A percentile compares a stretch with the other conserved stretches of the same genome.
phyloP scores from a whole-genome alignment of 2,888 invertebrate genomes.

The Acanthopleura granulata region DNA sequence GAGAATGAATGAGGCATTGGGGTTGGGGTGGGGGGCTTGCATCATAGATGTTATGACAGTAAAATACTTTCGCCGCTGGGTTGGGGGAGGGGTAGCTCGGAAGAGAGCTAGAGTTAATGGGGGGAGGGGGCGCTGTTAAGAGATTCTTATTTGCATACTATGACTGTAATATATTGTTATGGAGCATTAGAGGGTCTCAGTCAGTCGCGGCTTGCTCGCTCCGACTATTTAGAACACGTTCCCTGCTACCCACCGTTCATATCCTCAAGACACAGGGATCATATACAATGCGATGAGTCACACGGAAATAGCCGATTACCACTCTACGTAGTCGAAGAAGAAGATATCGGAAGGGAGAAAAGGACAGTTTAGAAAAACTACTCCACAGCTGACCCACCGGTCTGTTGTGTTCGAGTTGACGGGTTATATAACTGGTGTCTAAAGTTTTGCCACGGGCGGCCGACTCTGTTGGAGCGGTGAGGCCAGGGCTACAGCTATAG shows the following conservation, averaged over 20 bases:
- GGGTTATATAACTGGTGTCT: slow-evolving; percentile 3
- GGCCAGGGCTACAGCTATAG: background rate
- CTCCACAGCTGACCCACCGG: background rate
- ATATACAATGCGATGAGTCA: slow-evolving; percentile 7
- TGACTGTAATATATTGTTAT: slow-evolving; percentile 9
- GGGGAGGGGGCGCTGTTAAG: slow-evolving; percentile 9
- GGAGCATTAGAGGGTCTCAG: background rate
- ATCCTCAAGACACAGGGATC: background rate
- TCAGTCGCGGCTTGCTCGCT: background rate
- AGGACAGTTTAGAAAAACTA: slow-evolving; percentile 1
- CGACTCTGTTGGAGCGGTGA: too few relatives aligned
- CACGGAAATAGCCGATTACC: slow-evolving; percentile 3
- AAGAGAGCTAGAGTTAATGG: background rate
- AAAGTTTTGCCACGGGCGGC: background rate
- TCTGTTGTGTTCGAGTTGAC: background rate
- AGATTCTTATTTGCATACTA: slow-evolving; percentile 8
- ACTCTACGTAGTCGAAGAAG: slow-evolving; percentile 9
- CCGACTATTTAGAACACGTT: slow-evolving; percentile 3
- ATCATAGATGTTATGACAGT: background rate
- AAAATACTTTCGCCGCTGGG: background rate
- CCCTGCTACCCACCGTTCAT: background rate
- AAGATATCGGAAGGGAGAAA: background rate
- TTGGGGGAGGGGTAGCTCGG: background rate
- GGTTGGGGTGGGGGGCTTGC: slow-evolving; percentile 11
- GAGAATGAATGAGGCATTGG: background rate